phyloP scores from a whole-genome alignment of 2,113 vertebrate genomes.

The Pteruthius melanotis region DNA sequence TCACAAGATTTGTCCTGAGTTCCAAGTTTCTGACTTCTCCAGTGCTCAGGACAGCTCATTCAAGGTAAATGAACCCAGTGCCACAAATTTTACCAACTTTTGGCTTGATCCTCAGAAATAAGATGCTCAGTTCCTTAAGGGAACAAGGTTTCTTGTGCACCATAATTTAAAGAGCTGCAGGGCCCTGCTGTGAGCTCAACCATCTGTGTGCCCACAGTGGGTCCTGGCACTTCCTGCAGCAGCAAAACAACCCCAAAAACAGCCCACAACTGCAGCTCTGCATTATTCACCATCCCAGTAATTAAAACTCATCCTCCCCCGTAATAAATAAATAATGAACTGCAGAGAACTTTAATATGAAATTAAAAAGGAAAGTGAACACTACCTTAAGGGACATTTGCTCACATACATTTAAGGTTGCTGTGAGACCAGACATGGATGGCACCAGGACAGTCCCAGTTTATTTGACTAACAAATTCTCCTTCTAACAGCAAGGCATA shows the following conservation, averaged over 20 bases:
- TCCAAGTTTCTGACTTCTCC: neutral
- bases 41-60: neutral
- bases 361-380: neutral
- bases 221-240: neutral
- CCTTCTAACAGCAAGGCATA: neutral
- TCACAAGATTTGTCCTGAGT: neutral
- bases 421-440: neutral
- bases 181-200: neutral
- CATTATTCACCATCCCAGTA: neutral
- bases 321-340: neutral
- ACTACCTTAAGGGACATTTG: neutral
- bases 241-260: neutral
- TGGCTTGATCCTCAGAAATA: neutral
- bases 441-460: neutral
- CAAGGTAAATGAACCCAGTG: neutral
- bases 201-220: neutral
- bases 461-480: conserved; percentile 37
- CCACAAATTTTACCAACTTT: neutral
- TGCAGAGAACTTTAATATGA: neutral
- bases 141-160: neutral
- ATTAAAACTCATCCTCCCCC: neutral
- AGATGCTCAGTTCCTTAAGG: neutral
- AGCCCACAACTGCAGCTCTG: neutral
- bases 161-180: neutral
- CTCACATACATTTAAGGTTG: neutral